These are phyloP conservation scores for Solenopsis invicta DNA, from an alignment of 1,140 invertebrate genomes.

Conservation along the genomic window DNA sequence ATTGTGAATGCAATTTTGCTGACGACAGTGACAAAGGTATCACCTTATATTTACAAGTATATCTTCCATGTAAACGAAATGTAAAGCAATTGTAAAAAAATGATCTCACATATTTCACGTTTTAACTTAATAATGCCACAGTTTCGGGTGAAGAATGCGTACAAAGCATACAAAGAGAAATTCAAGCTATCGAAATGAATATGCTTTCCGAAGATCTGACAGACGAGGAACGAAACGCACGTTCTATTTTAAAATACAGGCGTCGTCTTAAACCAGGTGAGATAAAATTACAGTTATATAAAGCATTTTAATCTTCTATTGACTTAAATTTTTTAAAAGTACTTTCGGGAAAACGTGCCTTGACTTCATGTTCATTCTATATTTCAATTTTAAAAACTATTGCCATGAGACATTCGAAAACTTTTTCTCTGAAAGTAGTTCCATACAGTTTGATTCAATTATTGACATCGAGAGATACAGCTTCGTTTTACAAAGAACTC, in stretches of 20 bases:
- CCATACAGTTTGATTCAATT: neutral
- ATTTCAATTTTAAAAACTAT: neutral
- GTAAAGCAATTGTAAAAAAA: neutral
- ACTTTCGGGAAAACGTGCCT: neutral
- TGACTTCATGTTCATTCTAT: neutral
- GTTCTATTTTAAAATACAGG: slow-evolving; percentile 62
- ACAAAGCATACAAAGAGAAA: slow-evolving; percentile 56
- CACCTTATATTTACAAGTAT: neutral
- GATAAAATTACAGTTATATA: slow-evolving; percentile 33
- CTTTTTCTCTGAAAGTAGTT: neutral
- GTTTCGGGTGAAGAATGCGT: slow-evolving; percentile 65
- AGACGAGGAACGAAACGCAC: slow-evolving; percentile 46
- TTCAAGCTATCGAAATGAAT: slow-evolving; percentile 46
- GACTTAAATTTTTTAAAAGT: neutral
- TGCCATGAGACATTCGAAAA: neutral
- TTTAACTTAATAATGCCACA: neutral
- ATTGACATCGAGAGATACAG: neutral
- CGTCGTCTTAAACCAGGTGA: slow-evolving; percentile 54
- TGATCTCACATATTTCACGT: neutral
- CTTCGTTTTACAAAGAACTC: neutral
- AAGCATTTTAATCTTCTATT: neutral
- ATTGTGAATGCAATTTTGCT: slow-evolving; percentile 67
- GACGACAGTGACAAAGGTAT: slow-evolving; percentile 66
- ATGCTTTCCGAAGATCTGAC: slow-evolving; percentile 47
- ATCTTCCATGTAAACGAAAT: neutral